Evolutionary conservation across 2,113 vertebrate genomes (phyloP).

Genomic region (Parotia lawesii): DNA sequence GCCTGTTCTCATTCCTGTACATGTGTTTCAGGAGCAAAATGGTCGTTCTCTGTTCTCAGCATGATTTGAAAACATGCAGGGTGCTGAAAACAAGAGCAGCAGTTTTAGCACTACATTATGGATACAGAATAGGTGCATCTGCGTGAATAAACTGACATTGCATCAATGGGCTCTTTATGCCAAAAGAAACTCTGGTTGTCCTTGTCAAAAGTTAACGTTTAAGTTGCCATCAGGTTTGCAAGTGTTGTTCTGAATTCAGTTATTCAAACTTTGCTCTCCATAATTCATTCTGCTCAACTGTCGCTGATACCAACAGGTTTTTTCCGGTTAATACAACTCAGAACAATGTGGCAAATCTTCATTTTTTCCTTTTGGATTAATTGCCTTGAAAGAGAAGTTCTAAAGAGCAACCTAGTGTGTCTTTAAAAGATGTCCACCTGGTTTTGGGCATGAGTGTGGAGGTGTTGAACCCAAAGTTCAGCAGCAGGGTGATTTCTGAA

Average conservation of each 20-base stretch:
- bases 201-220: not conserved
- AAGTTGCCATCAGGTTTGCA: not conserved
- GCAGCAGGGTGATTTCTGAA: not conserved
- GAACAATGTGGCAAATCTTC: not conserved
- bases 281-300: not conserved
- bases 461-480: not conserved
- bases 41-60: not conserved
- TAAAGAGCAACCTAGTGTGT: not conserved
- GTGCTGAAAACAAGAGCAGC: not conserved
- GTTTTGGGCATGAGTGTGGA: not conserved
- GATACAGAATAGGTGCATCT: not conserved
- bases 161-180: not conserved
- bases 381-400: not conserved
- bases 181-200: not conserved
- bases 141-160: not conserved
- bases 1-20: not conserved
- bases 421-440: not conserved
- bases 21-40: not conserved
- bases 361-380: not conserved
- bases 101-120: rapidly evolving
- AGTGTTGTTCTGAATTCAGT: not conserved
- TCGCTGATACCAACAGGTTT: not conserved
- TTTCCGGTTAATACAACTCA: not conserved
- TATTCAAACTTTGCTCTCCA: not conserved
- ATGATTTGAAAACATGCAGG: rapidly evolving